Percentiles rank a stretch among this genome's conserved stretches.
phyloP scores from a whole-genome alignment of 2,888 invertebrate genomes.

The Heteromyza rotundicornis region DNA sequence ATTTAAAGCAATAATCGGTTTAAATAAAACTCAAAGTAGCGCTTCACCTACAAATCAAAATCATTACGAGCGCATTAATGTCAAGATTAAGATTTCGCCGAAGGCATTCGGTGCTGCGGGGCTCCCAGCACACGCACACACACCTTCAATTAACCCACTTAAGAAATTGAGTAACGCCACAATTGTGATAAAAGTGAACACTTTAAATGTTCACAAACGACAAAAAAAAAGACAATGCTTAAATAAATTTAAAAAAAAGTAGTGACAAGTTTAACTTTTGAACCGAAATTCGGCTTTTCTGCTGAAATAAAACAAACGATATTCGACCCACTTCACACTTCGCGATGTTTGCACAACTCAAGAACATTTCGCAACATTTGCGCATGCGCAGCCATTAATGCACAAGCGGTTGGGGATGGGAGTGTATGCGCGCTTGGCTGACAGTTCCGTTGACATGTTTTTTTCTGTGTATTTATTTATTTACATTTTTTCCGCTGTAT shows the following conservation, averaged over 20 bases:
- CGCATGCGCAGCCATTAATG: slow-evolving; percentile 16
- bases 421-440: background rate
- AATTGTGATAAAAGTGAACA: slow-evolving; percentile 1
- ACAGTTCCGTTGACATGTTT: slow-evolving; percentile 7
- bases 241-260: background rate
- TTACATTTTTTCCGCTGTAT: background rate
- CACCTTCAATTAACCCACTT: slow-evolving; percentile 32
- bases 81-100: slow-evolving; percentile 43
- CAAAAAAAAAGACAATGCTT: slow-evolving; percentile 6
- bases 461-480: background rate
- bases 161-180: background rate
- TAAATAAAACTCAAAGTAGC: background rate
- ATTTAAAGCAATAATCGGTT: background rate
- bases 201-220: background rate
- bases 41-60: slow-evolving; percentile 6
- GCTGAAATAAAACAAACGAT: slow-evolving; percentile 1
- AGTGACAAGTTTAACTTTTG: slow-evolving; percentile 14
- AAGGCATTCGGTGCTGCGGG: slow-evolving; percentile 17
- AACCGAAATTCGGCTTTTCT: slow-evolving; percentile 1
- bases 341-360: background rate
- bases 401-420: background rate
- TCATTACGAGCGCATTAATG: slow-evolving; percentile 38
- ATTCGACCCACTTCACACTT: slow-evolving; percentile 17
- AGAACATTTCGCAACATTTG: slow-evolving; percentile 21
- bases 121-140: slow-evolving; percentile 11